Base-by-base conservation (phyloP, 2,888 invertebrate genomes). In the Thymelicus lineola region DNA sequence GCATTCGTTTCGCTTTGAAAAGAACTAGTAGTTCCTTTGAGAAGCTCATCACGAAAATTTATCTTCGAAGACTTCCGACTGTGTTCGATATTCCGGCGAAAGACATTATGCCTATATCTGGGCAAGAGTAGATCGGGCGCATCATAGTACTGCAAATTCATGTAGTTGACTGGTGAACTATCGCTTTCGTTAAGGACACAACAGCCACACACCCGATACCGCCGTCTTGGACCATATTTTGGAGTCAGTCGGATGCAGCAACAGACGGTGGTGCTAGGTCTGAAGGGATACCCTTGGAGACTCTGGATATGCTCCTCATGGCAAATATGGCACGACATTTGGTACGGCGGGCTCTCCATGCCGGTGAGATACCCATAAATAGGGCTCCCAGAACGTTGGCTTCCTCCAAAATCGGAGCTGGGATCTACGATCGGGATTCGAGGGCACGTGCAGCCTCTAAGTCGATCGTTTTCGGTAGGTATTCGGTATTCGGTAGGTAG, bases 331-430 rank as follows among this genome's bases (percentile, higher is more conserved):
- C 20, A 10, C 12, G 53, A 20, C 53, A 12, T 53, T 20, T 12
- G 9, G 12, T 53, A 53, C 6, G 53, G 53, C 20, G 53, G 53
- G 20, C 53, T 53, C 12, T 53, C 20, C 20, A 53, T 20, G 20
- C 53, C 53, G 5, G 53, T 20, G 20, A 53, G 20, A 10, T 53
- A 53, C n/a, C 53, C 53, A 7, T 53, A 53, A 53, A 53, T 53
- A 20, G 53, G 53, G 6, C 53, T 53, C 53, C 20, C 53, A 53
- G 53, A 5, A 28, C 20, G 53, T 20, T 53, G 53, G 12, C 12
- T 20, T 3, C 12, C 53, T 53, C 12, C 53, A 5, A 53, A 20
- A 5, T 17, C 9, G 2, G 53, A 20, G 15, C 15, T 17, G 20
- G 6, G 6, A 20, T 53, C 6, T 3, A 5, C 20, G 20, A 12